Base-by-base conservation (phyloP, 2,888 invertebrate genomes). In the Hesperia comma region DNA sequence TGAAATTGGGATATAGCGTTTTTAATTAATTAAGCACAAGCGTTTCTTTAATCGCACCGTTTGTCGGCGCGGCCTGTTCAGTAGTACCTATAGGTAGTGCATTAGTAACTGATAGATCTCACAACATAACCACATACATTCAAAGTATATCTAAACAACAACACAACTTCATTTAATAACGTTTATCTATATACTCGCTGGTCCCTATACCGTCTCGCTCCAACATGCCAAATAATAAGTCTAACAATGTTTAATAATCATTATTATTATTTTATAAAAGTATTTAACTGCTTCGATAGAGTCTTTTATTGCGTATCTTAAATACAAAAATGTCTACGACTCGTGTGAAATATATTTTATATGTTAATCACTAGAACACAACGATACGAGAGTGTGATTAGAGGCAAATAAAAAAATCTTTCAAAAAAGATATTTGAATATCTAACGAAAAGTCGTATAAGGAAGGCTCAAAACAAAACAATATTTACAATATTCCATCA, bases 11-110 rank as follows among this genome's bases (percentile, higher is more conserved):
- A 85, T 86, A 87, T 86, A 87, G 68, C 68, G 77, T 83, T 85
- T 85, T 86, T 85, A 80, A 79, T 85, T 84, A 83, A 85, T 84
- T 85, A 92, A 91, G 91, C 90, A 86, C 85, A 92, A 90, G 91
- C 90, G 76, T 83, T 78, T 76, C 71, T 79, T 68, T 75, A 80
- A 82, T 19, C 49, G 49, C 84, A 75, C 74, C 75, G 56, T 54
- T 46, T 60, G 68, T 68, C 57, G 70, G 72, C 72, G 73, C 70
- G 67, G 70, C 69, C 71, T 71, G 71, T 82, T 81, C 74, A n/a
- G 78, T 72, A 80, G 33, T 79, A 84, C 77, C 81, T 80, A 79
- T 75, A 80, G 78, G 78, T 85, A 84, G 78, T 86, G 85, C 75
- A 79, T 80, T 84, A 83, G 81, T 85, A 84, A 85, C 79, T 79